Evolutionary conservation across 2,797 vertebrate species (phyloP).

Genomic region (Acanthiza pusilla): DNA sequence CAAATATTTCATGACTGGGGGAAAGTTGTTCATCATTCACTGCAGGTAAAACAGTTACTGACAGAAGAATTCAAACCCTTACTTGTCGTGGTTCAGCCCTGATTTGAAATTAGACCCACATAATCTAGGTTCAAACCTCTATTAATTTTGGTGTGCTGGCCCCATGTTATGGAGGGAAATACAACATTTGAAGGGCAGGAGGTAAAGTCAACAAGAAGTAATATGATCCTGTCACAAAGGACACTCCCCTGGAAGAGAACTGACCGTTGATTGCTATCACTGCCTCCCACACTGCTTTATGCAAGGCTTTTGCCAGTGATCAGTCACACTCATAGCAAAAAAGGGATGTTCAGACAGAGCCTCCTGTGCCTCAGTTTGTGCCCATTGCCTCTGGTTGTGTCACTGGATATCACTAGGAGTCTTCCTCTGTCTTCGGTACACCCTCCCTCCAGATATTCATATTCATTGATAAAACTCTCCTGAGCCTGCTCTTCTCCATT

Average conservation of each 20-base stretch:
- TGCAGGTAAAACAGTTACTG: background rate
- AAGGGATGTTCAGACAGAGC: background rate
- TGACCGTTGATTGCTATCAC: background rate
- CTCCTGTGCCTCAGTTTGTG: background rate
- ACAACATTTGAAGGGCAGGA: background rate
- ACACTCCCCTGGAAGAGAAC: background rate
- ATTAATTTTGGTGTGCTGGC: background rate
- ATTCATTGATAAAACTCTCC: background rate
- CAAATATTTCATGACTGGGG: background rate
- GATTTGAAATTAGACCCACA: background rate
- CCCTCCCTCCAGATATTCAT: background rate
- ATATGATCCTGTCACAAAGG: background rate
- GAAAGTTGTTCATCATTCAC: background rate
- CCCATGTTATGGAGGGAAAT: background rate
- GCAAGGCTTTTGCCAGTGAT: background rate
- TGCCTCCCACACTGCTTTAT: background rate
- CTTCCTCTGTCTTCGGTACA: background rate
- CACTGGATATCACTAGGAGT: background rate
- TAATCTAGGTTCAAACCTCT: background rate
- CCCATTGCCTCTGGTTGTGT: background rate
- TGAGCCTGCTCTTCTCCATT: fast-evolving
- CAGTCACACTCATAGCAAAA: background rate
- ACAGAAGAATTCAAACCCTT: background rate
- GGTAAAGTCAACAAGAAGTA: background rate
- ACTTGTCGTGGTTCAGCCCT: background rate